Evolutionary conservation across 2,888 invertebrate species (phyloP).

Genomic region (Netelia virgata): DNA sequence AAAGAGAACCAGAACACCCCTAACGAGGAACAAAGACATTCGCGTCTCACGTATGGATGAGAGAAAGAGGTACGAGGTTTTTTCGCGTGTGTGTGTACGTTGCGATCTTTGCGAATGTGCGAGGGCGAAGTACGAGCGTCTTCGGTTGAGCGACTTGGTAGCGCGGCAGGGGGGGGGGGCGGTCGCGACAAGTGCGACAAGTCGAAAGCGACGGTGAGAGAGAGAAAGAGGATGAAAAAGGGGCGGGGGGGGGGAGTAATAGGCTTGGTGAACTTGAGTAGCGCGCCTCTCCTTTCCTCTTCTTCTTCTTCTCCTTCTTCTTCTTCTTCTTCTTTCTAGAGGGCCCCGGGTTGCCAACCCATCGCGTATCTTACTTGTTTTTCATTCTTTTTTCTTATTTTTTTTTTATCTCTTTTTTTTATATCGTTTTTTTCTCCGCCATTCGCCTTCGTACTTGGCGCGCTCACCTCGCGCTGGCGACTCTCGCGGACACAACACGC

Average conservation of each 20-base stretch:
- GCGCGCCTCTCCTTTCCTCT: constrained; percentile 48
- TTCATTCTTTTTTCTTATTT: constrained; percentile 3
- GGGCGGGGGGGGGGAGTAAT: not conserved
- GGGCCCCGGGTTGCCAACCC: constrained; percentile 44
- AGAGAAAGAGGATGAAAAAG: constrained; percentile 26
- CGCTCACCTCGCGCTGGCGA: not conserved
- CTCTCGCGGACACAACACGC: not conserved
- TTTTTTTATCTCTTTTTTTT: not conserved
- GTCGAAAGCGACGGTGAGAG: not conserved
- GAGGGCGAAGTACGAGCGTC: no score
- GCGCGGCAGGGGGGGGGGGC: no score
- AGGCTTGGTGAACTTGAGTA: constrained; percentile 47
- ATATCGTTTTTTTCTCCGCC: constrained; percentile 4
- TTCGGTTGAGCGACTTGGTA: no score
- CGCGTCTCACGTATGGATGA: not conserved
- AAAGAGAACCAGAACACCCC: constrained; percentile 38
- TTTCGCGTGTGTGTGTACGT: no score
- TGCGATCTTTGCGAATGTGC: no score
- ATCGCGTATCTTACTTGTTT: constrained; percentile 5
- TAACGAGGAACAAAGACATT: constrained; percentile 57
- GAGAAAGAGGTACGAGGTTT: no score
- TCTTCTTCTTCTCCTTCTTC: not conserved
- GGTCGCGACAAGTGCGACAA: no score
- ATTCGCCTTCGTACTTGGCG: constrained; percentile 8
- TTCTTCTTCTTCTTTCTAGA: constrained; percentile 22